Evolutionary conservation across 2,888 invertebrate genomes (phyloP), one percentile per base, ranked within the genome.

Genomic region (Linnaemya vulpina): DNA sequence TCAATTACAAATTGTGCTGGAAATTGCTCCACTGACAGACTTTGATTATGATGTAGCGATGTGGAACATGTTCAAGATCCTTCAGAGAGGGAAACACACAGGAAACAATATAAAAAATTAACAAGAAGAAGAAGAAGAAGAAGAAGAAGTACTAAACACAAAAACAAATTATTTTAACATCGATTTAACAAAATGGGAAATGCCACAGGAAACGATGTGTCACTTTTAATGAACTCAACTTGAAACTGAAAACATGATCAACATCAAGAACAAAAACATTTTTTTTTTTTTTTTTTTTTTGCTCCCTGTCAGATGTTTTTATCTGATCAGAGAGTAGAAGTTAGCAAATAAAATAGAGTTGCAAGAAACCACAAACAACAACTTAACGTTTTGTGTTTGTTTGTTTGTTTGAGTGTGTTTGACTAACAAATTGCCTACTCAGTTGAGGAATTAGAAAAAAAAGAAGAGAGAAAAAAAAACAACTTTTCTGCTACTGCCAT

Each of bases 221-320:
- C 85, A 85, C 85, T 85, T 85, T 85, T 85, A 85, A 85, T 85
- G 85, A 85, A 85, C 85, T 85, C 75, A 74, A 85, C 63, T 74
- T 80, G 25, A 38, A 68, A 49, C 40, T 51, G 68, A 70, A 70
- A 70, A 78, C 70, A 78, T 70, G 70, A 70, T 78, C 70, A 78
- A 55, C 35, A 43, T 17, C 40, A 62, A 22, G 15, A 11, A 49
- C 10, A 63, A 65, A 53, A 77, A 49, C 49, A 40, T 49, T 51
- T 15, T 9, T 2, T 9, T n/a, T 40, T 63, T 8, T 75, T 65
- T 53, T 65, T 17, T 13, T 20, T 15, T 40, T 53, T 40, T 20
- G 20, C 20, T 40, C 38, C 22, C 13, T 62, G 46, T 46, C 63
- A 17, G 58, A 49, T 58, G 53, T n/a, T 65, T 55, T 58, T 58